phyloP scores from a whole-genome alignment of 1,140 invertebrate genomes.

The Bombyx mori region ASM3026992v2 NC_085114.1:11187501-11188000 shows the following conservation, averaged over 20 bases:
- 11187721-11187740: background rate
- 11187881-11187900: slow-evolving; percentile 7
- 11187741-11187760: no score
- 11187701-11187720: background rate
- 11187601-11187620: slow-evolving; percentile 28
- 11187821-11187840: no score
- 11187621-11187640: slow-evolving; percentile 2
- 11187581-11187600: slow-evolving; percentile 41
- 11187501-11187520: slow-evolving; percentile 66
- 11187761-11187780: no score
- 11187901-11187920: slow-evolving; percentile 13
- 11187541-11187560: slow-evolving; percentile 40
- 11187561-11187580: slow-evolving; percentile 55
- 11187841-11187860: slow-evolving; percentile 2
- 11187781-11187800: no score
- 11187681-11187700: no score
- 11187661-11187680: slow-evolving; percentile 10
- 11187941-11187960: slow-evolving; percentile 25
- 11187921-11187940: slow-evolving; percentile 7
- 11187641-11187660: slow-evolving; percentile 39
- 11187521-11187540: slow-evolving; percentile 65
- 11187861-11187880: slow-evolving; percentile 6
- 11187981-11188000: slow-evolving; percentile 69
- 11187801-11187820: no score
- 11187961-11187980: slow-evolving; percentile 63